Evolutionary conservation across 1,140 invertebrate genomes (phyloP).

Genomic region (Hyphantria cunea): DNA sequence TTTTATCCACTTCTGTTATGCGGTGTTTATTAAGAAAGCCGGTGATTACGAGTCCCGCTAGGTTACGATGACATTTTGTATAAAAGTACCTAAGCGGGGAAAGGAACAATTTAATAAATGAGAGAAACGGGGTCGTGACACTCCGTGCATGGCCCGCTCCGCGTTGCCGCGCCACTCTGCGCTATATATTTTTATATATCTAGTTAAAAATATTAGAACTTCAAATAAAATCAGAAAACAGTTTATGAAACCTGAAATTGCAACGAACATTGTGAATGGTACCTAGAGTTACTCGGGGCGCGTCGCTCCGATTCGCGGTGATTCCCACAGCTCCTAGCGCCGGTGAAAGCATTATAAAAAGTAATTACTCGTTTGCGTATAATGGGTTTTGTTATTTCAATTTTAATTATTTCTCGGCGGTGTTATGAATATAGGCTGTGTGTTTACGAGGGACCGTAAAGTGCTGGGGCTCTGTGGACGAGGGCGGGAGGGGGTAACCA

Average conservation of each 20-base stretch:
- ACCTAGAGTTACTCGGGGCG: neutral
- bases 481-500: neutral
- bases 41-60: neutral
- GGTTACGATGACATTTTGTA: neutral
- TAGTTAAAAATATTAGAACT: too few relatives aligned
- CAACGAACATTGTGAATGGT: neutral
- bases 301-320: neutral
- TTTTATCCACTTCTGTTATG: neutral
- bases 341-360: neutral
- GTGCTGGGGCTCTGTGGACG: neutral
- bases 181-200: too few relatives aligned
- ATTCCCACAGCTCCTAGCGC: neutral
- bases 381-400: conserved; percentile 1
- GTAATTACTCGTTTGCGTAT: neutral
- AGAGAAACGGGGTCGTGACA: too few relatives aligned
- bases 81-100: too few relatives aligned
- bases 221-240: too few relatives aligned
- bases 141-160: too few relatives aligned
- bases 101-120: too few relatives aligned
- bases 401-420: neutral
- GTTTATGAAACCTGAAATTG: too few relatives aligned
- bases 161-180: too few relatives aligned
- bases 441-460: neutral
- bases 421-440: neutral
- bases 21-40: neutral